Percentiles rank a stretch among this genome's conserved stretches.
These are phyloP conservation scores for Nezara viridula DNA, from an alignment of 2,888 invertebrate genomes.

Conservation along the genomic window DNA sequence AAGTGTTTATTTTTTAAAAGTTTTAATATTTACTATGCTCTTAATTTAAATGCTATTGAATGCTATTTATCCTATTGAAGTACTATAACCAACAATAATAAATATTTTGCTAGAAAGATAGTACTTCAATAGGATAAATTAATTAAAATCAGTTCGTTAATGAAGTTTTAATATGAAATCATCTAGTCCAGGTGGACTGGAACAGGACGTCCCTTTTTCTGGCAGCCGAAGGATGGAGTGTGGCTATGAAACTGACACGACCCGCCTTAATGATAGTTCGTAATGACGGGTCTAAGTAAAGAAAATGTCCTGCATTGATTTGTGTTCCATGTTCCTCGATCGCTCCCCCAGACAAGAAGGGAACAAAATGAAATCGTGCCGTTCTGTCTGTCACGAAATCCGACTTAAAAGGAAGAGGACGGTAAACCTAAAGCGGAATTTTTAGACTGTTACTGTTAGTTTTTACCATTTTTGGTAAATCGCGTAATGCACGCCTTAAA, in stretches of 20 bases:
- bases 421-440: background rate
- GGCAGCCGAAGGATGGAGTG: background rate
- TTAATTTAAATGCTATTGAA: no score
- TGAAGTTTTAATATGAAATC: no score
- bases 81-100: no score
- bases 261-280: background rate
- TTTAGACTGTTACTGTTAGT: background rate
- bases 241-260: background rate
- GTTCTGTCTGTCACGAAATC: constrained; percentile 30
- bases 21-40: no score
- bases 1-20: no score
- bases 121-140: no score
- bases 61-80: no score
- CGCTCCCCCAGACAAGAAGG: background rate
- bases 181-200: no score
- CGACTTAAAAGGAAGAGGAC: constrained; percentile 10
- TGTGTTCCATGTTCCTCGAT: constrained; percentile 45
- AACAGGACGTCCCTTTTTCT: no score
- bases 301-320: constrained; percentile 40
- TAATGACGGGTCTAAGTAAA: constrained; percentile 38
- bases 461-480: background rate
- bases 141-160: no score
- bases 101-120: no score
- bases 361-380: constrained; percentile 39
- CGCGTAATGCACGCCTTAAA: background rate